Evolutionary conservation across 2,888 invertebrate species (phyloP), one percentile per base, ranked within the genome.

Genomic region (Melanostoma mellinum): DNA sequence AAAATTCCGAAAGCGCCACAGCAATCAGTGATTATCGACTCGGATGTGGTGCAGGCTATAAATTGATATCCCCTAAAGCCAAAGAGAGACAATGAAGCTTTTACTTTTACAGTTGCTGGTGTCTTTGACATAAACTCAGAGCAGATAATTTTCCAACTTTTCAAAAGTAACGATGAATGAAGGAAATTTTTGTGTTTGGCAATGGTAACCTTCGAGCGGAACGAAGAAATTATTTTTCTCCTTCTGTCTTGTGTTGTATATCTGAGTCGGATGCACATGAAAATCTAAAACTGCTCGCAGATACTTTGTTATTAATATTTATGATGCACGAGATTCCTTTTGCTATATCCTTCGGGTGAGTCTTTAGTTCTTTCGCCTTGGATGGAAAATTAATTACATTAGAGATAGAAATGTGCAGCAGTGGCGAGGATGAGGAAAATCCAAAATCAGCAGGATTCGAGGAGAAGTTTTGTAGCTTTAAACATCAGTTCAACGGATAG

Each of bases 371-470:
- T 53, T 63, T 40, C n/a, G 58, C 52, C 52, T 58, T 44, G 72
- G 58, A 78, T 63, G 56, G 72, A 67, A 72, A 78, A 78, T 78
- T 78, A 78, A 78, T 72, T 78, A 78, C 77, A 67, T 78, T 78
- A 78, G 69, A 77, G 56, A 40, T 30, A 9, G 5, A 48, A 63
- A 71, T 50, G 55, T 56, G 55, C 56, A 77, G 32, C 33, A 56
- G 48, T 33, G 58, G 52, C 71, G 38, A 44, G 20, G 58, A 33
- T 10, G 50, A 20, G 32, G 36, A 72, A 71, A 69, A 50, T 61
- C 69, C 61, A 30, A 10, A 69, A 69, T 76, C 76, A 76, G 69
- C 76, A 63, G 69, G 76, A 67, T 52, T 75, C 60, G 5, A 35
- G 36, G 55, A 56, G 44, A 48, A 63, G 50, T 30, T 38, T 63